phyloP scores from a whole-genome alignment of 2,113 vertebrate species.

The Megaleporinus macrocephalus region DNA sequence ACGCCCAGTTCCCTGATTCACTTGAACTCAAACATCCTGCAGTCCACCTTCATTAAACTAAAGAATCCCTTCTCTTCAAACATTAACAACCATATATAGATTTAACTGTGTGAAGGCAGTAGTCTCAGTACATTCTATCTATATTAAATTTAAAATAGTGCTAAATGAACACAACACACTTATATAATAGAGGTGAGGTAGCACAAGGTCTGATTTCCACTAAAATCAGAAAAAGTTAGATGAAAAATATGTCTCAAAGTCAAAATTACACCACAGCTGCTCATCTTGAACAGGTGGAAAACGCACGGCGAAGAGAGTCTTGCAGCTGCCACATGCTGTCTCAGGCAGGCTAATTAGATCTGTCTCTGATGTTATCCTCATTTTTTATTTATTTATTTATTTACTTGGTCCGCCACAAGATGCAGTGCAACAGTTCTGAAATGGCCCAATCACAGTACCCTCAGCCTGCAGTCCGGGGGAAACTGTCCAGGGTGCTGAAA shows the following conservation, averaged over 20 bases:
- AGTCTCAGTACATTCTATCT: no score
- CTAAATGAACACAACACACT: no score
- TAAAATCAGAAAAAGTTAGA: not conserved
- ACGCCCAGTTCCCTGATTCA: not conserved
- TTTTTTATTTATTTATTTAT: no score
- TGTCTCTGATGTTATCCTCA: not conserved
- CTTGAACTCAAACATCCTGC: not conserved
- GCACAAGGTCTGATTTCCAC: not conserved
- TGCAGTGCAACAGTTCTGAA: conserved; percentile 14
- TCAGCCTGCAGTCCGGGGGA: not conserved
- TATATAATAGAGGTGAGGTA: no score
- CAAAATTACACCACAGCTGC: not conserved
- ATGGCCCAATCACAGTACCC: not conserved
- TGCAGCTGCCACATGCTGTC: not conserved
- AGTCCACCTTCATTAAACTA: not conserved
- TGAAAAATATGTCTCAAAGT: not conserved
- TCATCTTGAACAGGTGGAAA: not conserved
- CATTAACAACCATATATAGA: not conserved
- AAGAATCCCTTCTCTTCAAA: not conserved
- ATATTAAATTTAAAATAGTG: no score
- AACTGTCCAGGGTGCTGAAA: conserved; percentile 49
- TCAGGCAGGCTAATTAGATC: not conserved
- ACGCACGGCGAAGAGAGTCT: not conserved
- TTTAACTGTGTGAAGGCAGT: not conserved
- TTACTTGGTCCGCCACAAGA: not conserved